Evolutionary conservation across 2,888 invertebrate genomes (phyloP), one percentile per base, ranked within the genome.

Genomic region (Netelia fuscicornis): DNA sequence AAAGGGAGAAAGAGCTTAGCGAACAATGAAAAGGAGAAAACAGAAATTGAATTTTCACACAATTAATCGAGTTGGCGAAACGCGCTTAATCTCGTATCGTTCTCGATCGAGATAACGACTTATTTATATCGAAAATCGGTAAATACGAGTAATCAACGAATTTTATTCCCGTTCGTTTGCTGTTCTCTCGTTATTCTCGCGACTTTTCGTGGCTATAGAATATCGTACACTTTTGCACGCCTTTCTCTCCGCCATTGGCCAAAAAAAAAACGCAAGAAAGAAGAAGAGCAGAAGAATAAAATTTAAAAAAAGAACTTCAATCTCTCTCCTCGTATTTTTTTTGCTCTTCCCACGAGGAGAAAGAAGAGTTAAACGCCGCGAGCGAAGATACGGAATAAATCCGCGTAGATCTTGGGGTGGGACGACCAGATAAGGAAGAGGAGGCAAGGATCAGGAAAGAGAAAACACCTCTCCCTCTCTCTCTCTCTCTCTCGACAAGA

Each of bases 351-450:
- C 76, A 78, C 56, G 74, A 60, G 79, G 48, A 42, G 30, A 30
- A 42, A 48, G 70, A 60, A 78, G 58, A 85, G 74, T 81, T 65
- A 81, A 70, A 85, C 54, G 82, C 75, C 85, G 44, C 58, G 52
- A 71, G 79, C 82, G 42, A 70, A 78, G 78, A 68, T 82, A 79
- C 75, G 85, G 79, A 71, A 85, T 82, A 85, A 85, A 85, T 85
- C 79, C 75, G 71, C 30, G 42, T 78, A 75, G 85, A 30, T 30
- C 75, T 85, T 71, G 70, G 75, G 60, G 30, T 30, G 30, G 30
- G 30, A 5, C 3, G 30, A 30, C 17, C 17, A 17, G 17, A 17
- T 17, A 5, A 30, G 5, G 6, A 5, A 5, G 30, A 30, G 30
- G 30, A 30, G 0, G 54, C 54, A 54, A 54, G 54, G n/a, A 54